Evolutionary conservation across 2,113 vertebrate species (phyloP).

Genomic region (Megaleporinus macrocephalus): DNA sequence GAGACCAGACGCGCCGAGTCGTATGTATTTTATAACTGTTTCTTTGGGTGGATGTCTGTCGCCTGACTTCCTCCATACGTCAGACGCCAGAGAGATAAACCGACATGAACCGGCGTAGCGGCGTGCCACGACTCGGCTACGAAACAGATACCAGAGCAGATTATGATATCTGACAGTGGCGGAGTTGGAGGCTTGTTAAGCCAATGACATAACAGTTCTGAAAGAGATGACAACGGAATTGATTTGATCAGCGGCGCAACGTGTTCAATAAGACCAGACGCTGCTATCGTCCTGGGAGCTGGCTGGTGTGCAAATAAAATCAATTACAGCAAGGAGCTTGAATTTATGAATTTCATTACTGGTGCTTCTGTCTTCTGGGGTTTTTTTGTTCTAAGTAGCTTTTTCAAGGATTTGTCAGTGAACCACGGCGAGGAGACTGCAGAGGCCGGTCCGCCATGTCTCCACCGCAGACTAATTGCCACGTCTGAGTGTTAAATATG

Average conservation of each 20-base stretch:
- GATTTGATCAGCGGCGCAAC: constrained; percentile 34
- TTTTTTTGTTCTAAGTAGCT: background rate
- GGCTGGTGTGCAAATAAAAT: constrained; percentile 22
- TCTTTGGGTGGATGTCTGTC: background rate
- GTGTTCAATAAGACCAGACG: constrained; percentile 8
- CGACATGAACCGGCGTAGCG: background rate
- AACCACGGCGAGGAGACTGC: background rate
- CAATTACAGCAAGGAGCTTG: constrained; percentile 26
- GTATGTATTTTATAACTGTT: background rate
- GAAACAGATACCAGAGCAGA: background rate
- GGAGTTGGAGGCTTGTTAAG: constrained; percentile 18
- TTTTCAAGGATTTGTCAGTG: constrained; percentile 1
- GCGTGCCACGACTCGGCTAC: background rate
- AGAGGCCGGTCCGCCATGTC: background rate
- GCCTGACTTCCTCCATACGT: background rate
- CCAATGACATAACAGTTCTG: constrained; percentile 12
- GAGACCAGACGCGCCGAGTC: background rate
- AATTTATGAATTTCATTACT: constrained; percentile 18
- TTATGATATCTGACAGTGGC: background rate
- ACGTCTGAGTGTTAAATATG: background rate
- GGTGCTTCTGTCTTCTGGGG: background rate
- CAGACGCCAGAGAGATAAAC: background rate
- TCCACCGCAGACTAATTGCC: background rate
- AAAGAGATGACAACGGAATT: constrained; percentile 27
- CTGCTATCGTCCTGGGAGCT: constrained; percentile 18